Percentiles rank a stretch among this genome's conserved stretches.
Evolutionary conservation across 2,888 invertebrate genomes (phyloP).

Genomic region (Choristoneura rosaceana): DNA sequence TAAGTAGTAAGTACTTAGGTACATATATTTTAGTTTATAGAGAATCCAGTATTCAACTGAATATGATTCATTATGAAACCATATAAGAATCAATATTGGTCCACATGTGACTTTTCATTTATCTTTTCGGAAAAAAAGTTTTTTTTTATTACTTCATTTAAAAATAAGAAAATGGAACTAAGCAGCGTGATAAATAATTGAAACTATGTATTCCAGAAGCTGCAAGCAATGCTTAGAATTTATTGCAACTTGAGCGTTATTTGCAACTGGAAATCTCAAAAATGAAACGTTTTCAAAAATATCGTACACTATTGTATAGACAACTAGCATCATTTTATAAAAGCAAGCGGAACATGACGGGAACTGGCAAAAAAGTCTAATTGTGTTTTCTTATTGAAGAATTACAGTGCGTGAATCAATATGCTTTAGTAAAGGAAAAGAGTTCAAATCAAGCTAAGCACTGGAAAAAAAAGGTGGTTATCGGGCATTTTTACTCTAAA

Average conservation of each 20-base stretch:
- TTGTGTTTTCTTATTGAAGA: no score
- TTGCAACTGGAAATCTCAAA: background rate
- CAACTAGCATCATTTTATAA: background rate
- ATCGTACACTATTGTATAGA: background rate
- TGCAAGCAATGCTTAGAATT: background rate
- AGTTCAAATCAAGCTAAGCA: no score
- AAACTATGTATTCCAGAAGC: no score
- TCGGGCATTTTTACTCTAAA: no score
- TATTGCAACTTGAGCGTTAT: background rate
- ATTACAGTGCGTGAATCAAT: no score
- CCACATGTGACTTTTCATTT: no score
- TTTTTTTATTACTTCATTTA: no score
- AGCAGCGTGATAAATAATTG: no score
- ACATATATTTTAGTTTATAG: background rate
- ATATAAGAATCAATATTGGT: background rate
- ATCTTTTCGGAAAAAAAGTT: no score
- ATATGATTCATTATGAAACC: background rate
- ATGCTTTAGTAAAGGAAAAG: no score
- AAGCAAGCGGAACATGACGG: conserved; percentile 1
- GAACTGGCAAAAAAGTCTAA: background rate
- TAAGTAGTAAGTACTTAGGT: background rate
- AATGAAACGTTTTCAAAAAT: background rate
- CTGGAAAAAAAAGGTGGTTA: no score
- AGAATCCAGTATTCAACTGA: background rate
- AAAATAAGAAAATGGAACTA: no score